Evolutionary conservation across 2,797 vertebrate species (phyloP), one percentile per base, ranked within the genome.

Genomic region (Sebastes taczanowskii): DNA sequence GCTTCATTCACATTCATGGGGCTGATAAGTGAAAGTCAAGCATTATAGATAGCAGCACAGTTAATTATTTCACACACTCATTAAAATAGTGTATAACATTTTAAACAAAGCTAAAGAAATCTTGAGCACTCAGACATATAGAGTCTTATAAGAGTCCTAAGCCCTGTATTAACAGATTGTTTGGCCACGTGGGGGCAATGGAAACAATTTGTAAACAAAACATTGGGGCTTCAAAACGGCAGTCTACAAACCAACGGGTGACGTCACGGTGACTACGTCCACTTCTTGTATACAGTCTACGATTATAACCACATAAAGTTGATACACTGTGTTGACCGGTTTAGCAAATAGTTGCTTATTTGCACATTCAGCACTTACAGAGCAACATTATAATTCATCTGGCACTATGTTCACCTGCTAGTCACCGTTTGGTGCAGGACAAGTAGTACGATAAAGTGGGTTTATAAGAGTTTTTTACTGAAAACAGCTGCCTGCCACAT

Each of bases 61-160:
- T 75, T 67, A 52, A 61, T 67, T 67, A 74, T 62, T 66, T 49
- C 11, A 74, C 52, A 65, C 38, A 18, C 25, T 65, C 60, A 70
- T 53, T 72, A 49, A 64, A 78, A 46, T 7, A 22, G 7, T 53
- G 5, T 32, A 46, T 61, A 10, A 32, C 6, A 35, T 49, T 53
- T 72, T 38, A 56, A 68, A 70, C 22, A 61, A 55, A 75, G 68
- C 22, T 20, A 18, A 56, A 58, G 22, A 13, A 30, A 71, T 65
- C 9, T 30, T 67, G 53, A 61, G 7, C 5, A 7, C 34, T 56
- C 55, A 46, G n/a, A 64, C 55, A 62, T 20, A 14, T 25, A 11
- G 13, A 35, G 20, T 34, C 20, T 13, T 23, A 1, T 20, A 46
- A 30, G 23, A 6, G 20, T 35, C 30, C 11, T 35, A 61, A 69